Percentiles rank a stretch among this genome's conserved stretches.
These are phyloP conservation scores for Temnopleurus reevesii DNA, from an alignment of 53 echinoderm and acorn worm genomes.

Conservation along the genomic window DNA sequence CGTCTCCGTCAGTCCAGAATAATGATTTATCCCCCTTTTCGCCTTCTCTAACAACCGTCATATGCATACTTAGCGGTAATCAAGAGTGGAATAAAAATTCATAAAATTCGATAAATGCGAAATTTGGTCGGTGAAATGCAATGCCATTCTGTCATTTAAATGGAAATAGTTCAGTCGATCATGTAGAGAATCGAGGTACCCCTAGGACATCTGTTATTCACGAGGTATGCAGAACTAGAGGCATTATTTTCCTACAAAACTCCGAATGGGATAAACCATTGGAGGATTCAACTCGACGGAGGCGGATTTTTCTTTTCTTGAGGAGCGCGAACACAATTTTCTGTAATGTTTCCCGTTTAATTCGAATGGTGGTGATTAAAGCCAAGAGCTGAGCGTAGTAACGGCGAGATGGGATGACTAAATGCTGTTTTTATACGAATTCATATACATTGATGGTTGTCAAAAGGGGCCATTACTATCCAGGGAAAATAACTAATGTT, in stretches of 20 bases:
- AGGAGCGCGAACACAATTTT: conserved; percentile 56
- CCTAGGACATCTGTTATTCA: conserved; percentile 48
- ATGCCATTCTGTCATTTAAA: conserved; percentile 61
- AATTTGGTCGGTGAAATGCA: conserved; percentile 26
- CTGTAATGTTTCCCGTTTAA: conserved; percentile 50
- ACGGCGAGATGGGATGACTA: conserved; percentile 35
- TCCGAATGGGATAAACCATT: conserved; percentile 1
- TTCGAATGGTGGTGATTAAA: conserved; percentile 54
- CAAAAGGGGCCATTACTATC: conserved; percentile 30
- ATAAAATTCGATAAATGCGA: conserved; percentile 53
- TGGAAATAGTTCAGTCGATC: conserved; percentile 57
- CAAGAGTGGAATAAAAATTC: conserved; percentile 49
- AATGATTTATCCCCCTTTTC: conserved; percentile 25
- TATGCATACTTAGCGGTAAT: conserved; percentile 54
- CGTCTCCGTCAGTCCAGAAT: neutral
- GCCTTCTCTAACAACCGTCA: conserved; percentile 37
- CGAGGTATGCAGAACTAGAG: conserved; percentile 17
- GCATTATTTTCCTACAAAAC: conserved; percentile 49
- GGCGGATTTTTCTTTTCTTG: neutral
- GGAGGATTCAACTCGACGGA: conserved; percentile 14
- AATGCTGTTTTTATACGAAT: conserved; percentile 56
- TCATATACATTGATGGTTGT: conserved; percentile 55
- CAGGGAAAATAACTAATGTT: conserved; percentile 50
- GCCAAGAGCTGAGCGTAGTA: conserved; percentile 4
- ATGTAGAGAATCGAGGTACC: conserved; percentile 19